A percentile compares a stretch with the other conserved stretches of the same genome.
phyloP scores from a whole-genome alignment of 1,140 invertebrate species.

The Spodoptera frugiperda region DNA sequence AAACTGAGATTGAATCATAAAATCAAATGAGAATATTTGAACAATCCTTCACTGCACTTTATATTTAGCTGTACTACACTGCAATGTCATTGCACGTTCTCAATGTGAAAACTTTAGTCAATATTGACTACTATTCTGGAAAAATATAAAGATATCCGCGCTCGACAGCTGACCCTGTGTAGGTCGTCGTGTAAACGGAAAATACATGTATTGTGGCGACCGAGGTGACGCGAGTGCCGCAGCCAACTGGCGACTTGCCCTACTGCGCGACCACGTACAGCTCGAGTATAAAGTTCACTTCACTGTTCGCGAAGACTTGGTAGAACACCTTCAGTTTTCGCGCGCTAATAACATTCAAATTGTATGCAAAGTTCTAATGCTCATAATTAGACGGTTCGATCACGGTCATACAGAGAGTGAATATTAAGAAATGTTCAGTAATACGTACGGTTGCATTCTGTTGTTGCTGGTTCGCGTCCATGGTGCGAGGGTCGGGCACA shows the following conservation, averaged over 20 bases:
- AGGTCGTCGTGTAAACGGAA: constrained; percentile 60
- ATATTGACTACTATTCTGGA: neutral
- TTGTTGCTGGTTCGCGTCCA: constrained; percentile 54
- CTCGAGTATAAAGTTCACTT: constrained; percentile 75
- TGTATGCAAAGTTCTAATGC: constrained; percentile 1
- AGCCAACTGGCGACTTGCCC: constrained; percentile 83
- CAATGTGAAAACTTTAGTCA: constrained; percentile 3
- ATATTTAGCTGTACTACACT: constrained; percentile 27
- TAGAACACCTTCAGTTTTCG: constrained; percentile 52
- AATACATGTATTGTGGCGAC: constrained; percentile 61
- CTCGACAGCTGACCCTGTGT: constrained; percentile 52
- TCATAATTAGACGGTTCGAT: neutral
- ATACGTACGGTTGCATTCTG: constrained; percentile 55
- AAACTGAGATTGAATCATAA: neutral
- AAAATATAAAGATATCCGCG: constrained; percentile 34
- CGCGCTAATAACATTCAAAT: constrained; percentile 31
- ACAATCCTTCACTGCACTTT: constrained; percentile 45
- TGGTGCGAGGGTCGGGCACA: constrained; percentile 45
- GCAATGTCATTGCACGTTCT: constrained; percentile 3
- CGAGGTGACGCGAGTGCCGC: constrained; percentile 66
- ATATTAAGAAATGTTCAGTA: constrained; percentile 3
- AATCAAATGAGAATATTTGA: constrained; percentile 27
- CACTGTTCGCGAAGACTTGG: constrained; percentile 58
- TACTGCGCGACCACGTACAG: constrained; percentile 58
- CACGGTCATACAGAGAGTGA: neutral